A percentile compares a stretch with the other conserved stretches of the same genome.
phyloP scores from a whole-genome alignment of 2,113 vertebrate species.

The Helogale parvula region DNA sequence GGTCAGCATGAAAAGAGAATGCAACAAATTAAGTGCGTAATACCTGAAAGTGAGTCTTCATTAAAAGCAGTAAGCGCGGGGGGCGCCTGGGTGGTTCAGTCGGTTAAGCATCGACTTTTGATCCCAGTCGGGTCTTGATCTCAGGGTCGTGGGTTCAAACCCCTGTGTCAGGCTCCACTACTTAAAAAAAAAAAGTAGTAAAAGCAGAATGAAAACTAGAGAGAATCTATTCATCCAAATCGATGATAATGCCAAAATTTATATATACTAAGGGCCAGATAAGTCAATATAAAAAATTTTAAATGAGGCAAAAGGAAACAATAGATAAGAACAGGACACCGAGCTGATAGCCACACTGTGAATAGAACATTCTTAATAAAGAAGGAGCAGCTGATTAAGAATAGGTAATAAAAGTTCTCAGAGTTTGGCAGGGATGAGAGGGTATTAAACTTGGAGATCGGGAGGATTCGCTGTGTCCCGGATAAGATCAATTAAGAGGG shows the following conservation, averaged over 20 bases:
- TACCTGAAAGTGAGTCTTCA: neutral
- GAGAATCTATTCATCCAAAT: constrained; percentile 4
- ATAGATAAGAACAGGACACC: neutral
- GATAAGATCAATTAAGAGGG: neutral
- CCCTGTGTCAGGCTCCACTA: too few species aligned
- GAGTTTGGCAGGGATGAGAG: neutral
- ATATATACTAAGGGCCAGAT: neutral
- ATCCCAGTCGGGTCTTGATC: too few species aligned
- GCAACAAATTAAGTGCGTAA: neutral
- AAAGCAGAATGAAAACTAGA: neutral
- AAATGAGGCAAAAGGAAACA: neutral
- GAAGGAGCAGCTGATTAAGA: neutral
- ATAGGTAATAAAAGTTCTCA: neutral
- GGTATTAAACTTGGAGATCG: neutral
- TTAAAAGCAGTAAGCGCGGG: neutral
- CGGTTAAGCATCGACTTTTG: too few species aligned
- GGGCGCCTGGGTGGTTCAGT: too few species aligned
- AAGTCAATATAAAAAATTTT: constrained; percentile 13
- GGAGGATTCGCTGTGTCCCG: neutral
- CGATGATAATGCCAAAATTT: neutral
- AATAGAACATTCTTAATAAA: neutral
- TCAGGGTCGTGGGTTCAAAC: too few species aligned
- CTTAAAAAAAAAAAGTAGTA: too few species aligned
- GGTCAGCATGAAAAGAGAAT: neutral
- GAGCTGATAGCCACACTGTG: neutral